These are phyloP conservation scores for Polydrusus pterygomalis DNA, from an alignment of 2,888 invertebrate species.

Conservation along the genomic window DNA sequence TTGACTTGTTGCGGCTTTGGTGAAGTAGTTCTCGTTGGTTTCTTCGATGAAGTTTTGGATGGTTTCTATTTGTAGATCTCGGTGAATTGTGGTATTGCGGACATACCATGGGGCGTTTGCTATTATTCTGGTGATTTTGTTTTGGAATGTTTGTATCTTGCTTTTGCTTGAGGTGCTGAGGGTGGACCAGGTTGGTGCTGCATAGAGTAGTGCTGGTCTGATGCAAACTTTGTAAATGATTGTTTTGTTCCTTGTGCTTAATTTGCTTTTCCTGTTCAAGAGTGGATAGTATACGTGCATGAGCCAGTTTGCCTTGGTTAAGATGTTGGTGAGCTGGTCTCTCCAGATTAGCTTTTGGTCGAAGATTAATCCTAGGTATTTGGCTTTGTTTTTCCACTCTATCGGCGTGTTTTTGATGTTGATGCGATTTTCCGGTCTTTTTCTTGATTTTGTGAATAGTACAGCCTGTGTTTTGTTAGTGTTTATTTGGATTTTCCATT, in stretches of 20 bases:
- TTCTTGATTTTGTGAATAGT: background rate
- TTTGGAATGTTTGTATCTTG: background rate
- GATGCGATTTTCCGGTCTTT: background rate
- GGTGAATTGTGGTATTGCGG: background rate
- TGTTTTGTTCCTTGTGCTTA: background rate
- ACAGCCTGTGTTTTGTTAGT: constrained; percentile 3
- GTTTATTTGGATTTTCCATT: constrained; percentile 24
- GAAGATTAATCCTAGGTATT: background rate
- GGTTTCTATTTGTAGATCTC: background rate
- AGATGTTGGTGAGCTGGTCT: background rate
- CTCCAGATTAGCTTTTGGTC: constrained; percentile 6
- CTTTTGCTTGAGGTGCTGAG: background rate
- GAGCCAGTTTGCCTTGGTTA: background rate
- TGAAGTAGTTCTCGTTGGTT: background rate
- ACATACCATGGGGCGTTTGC: constrained; percentile 8
- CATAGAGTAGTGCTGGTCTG: background rate
- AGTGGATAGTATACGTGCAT: background rate
- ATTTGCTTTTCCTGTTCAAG: background rate
- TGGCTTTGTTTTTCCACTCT: background rate
- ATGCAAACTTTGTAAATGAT: background rate
- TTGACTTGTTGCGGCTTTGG: background rate
- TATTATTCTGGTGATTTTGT: background rate
- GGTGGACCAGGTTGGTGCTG: background rate
- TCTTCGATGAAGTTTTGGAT: background rate
- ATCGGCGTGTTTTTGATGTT: background rate